A percentile compares a stretch with the other conserved stretches of the same genome.
phyloP scores from a whole-genome alignment of 2,888 invertebrate species.

The Eustalomyia histrio region DNA sequence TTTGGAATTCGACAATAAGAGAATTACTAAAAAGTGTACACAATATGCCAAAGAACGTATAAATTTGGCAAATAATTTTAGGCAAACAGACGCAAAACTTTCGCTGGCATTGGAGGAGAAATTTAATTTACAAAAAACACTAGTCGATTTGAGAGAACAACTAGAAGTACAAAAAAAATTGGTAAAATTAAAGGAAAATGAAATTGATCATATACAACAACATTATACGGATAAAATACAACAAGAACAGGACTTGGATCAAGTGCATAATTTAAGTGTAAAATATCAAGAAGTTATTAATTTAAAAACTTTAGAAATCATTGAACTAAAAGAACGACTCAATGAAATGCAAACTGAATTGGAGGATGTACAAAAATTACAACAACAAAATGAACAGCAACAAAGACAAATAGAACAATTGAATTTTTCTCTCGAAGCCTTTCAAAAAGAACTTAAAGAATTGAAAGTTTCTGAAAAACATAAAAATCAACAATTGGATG shows the following conservation, averaged over 20 bases:
- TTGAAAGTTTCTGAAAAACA: constrained; percentile 64
- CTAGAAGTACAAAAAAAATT: constrained; percentile 69
- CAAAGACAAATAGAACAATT: constrained; percentile 71
- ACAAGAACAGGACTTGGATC: constrained; percentile 70
- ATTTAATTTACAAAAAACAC: constrained; percentile 69
- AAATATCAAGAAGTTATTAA: constrained; percentile 72
- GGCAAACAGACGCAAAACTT: constrained; percentile 65
- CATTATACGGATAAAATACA: constrained; percentile 70
- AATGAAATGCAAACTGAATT: constrained; percentile 71
- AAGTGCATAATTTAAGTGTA: constrained; percentile 73
- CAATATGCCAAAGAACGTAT: constrained; percentile 71
- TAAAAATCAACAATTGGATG: constrained; percentile 69
- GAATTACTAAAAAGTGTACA: constrained; percentile 74
- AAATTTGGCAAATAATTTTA: constrained; percentile 69
- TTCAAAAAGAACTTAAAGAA: constrained; percentile 69
- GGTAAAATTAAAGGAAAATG: constrained; percentile 70
- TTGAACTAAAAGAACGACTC: constrained; percentile 69
- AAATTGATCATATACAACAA: constrained; percentile 70
- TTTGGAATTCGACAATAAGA: constrained; percentile 75
- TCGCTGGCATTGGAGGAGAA: constrained; percentile 67
- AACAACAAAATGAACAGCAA: constrained; percentile 71
- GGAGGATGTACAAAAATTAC: constrained; percentile 68
- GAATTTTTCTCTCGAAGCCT: constrained; percentile 68
- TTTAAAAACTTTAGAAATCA: constrained; percentile 72
- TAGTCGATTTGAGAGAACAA: constrained; percentile 70